Percentiles rank a stretch among this genome's conserved stretches.
These are phyloP conservation scores for Drosophila miranda DNA, from an alignment of 1,140 invertebrate species.

Conservation along the genomic window DNA sequence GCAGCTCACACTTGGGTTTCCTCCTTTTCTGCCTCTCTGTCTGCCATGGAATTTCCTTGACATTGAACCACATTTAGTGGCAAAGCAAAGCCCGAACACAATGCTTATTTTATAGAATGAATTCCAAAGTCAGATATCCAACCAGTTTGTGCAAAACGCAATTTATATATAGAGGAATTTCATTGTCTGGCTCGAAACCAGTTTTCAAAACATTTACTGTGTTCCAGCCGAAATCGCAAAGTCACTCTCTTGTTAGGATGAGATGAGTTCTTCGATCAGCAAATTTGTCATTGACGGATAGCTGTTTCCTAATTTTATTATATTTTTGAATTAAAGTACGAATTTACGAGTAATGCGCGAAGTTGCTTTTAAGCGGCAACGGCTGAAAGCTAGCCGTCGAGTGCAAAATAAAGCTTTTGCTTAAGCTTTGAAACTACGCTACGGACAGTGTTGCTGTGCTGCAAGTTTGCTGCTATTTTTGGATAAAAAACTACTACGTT, in stretches of 20 bases:
- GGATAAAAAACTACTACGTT: too few relatives aligned
- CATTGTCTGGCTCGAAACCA: slow-evolving; percentile 39
- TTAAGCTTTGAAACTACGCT: too few relatives aligned
- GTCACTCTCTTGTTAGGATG: slow-evolving; percentile 32
- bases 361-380: slow-evolving; percentile 9
- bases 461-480: too few relatives aligned
- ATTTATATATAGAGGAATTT: slow-evolving; percentile 23
- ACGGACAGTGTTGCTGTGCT: too few relatives aligned
- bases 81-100: slow-evolving; percentile 33
- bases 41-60: slow-evolving; percentile 57
- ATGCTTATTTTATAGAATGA: slow-evolving; percentile 42
- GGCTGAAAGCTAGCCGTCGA: not conserved
- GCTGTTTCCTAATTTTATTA: slow-evolving; percentile 28
- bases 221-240: not conserved
- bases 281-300: slow-evolving; percentile 41
- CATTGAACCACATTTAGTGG: slow-evolving; percentile 68
- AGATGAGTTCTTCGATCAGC: slow-evolving; percentile 34
- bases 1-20: slow-evolving; percentile 23
- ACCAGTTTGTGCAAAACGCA: slow-evolving; percentile 36
- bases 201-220: slow-evolving; percentile 32
- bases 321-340: slow-evolving; percentile 13
- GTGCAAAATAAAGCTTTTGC: slow-evolving; percentile 13
- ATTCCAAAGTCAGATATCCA: slow-evolving; percentile 55
- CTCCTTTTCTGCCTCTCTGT: slow-evolving; percentile 1
- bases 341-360: slow-evolving; percentile 6